phyloP scores from a whole-genome alignment of 2,797 vertebrate genomes.

The Syngnathus rostellatus region DNA sequence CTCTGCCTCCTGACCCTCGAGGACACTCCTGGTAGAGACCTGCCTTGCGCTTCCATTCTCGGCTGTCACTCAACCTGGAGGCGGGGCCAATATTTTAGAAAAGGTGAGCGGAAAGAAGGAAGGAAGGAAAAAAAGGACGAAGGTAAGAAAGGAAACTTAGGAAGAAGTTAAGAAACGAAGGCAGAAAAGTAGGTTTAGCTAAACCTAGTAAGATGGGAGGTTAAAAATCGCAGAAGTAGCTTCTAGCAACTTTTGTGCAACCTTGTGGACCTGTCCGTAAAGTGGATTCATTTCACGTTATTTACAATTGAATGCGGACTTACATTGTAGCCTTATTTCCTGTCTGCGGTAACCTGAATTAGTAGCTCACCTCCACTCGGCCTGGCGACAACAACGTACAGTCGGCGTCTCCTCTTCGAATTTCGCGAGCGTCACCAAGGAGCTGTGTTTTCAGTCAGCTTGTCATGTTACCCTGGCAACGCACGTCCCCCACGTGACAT shows the following conservation, averaged over 20 bases:
- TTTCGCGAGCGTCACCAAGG: background rate
- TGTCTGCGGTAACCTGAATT: background rate
- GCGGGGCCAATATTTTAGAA: no score
- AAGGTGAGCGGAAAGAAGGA: no score
- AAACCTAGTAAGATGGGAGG: no score
- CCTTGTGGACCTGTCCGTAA: background rate
- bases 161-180: no score
- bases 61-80: background rate
- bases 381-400: background rate
- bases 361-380: background rate
- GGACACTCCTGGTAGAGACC: slow-evolving; percentile 12
- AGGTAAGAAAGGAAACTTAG: no score
- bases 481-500: no score
- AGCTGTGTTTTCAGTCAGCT: background rate
- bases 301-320: background rate
- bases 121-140: no score
- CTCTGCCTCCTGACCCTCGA: background rate
- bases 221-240: no score
- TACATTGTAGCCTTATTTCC: background rate
- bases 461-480: no score
- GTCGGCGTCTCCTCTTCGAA: background rate
- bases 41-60: slow-evolving; percentile 7
- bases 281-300: background rate
- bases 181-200: no score
- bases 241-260: no score